phyloP scores from a whole-genome alignment of 2,888 invertebrate genomes.

The Pheosia tremula region DNA sequence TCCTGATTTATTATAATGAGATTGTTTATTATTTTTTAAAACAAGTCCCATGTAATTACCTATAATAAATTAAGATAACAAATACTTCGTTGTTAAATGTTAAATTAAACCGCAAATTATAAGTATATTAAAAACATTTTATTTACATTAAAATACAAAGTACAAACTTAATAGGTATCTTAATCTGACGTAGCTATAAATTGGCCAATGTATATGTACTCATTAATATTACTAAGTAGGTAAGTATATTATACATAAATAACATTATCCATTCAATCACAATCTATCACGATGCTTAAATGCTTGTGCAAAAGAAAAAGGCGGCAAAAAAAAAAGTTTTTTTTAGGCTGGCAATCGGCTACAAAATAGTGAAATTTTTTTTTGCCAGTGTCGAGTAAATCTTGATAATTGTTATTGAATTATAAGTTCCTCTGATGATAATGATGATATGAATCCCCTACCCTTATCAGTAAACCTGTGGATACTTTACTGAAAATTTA shows the following conservation, averaged over 20 bases:
- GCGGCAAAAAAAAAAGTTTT: too few species aligned
- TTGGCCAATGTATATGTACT: slow-evolving; percentile 15
- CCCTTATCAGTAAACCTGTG: too few species aligned
- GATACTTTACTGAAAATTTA: too few species aligned
- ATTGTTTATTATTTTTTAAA: slow-evolving; percentile 21
- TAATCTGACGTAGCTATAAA: slow-evolving; percentile 10
- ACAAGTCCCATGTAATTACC: neutral
- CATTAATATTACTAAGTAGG: slow-evolving; percentile 1
- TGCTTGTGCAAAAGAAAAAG: neutral
- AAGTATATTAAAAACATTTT: neutral
- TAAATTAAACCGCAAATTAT: neutral
- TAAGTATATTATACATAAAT: neutral
- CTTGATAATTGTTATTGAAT: too few species aligned
- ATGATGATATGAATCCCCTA: too few species aligned
- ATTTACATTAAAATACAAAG: slow-evolving; percentile 3
- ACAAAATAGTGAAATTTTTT: too few species aligned
- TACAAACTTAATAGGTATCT: neutral
- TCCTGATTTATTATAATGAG: slow-evolving; percentile 72
- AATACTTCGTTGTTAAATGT: neutral
- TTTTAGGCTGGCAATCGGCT: too few species aligned
- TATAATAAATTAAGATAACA: neutral
- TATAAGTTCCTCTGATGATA: too few species aligned
- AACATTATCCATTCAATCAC: neutral
- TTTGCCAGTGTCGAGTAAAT: too few species aligned
- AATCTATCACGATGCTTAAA: neutral